A percentile compares a stretch with the other conserved stretches of the same genome.
Conservation (phyloP, 2,113 vertebrate genomes). For the Leptobrachium leishanense region DNA sequence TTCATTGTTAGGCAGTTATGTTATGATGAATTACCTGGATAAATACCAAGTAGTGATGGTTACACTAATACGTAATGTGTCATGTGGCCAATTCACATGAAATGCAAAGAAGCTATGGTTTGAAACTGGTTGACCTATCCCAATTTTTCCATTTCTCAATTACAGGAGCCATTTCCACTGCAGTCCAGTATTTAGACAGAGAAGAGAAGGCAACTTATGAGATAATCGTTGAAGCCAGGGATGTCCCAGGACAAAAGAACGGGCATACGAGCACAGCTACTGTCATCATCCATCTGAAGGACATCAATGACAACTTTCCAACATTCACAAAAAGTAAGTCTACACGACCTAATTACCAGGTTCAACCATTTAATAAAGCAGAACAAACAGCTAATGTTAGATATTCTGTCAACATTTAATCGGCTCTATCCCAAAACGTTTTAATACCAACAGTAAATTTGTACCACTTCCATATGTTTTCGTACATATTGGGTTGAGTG, state of each 20-base stretch:
- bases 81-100: too few relatives aligned
- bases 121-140: background rate
- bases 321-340: slow-evolving; percentile 78
- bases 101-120: background rate
- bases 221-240: slow-evolving; percentile 79
- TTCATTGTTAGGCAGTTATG: too few relatives aligned
- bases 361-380: too few relatives aligned
- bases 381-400: too few relatives aligned
- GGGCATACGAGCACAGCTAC: slow-evolving; percentile 77
- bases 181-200: slow-evolving; percentile 75
- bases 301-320: slow-evolving; percentile 89
- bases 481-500: too few relatives aligned
- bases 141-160: slow-evolving; percentile 35
- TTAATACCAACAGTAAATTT: too few relatives aligned
- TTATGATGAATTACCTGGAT: too few relatives aligned
- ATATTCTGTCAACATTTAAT: too few relatives aligned
- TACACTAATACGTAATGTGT: too few relatives aligned
- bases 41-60: too few relatives aligned
- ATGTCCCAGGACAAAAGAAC: slow-evolving; percentile 63
- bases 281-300: slow-evolving; percentile 75
- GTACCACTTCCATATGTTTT: too few relatives aligned
- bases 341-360: background rate
- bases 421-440: too few relatives aligned
- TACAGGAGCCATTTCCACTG: slow-evolving; percentile 73
- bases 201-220: slow-evolving; percentile 74